Conservation (phyloP, 2,888 invertebrate species). For the Sarcophaga variegata region DNA sequence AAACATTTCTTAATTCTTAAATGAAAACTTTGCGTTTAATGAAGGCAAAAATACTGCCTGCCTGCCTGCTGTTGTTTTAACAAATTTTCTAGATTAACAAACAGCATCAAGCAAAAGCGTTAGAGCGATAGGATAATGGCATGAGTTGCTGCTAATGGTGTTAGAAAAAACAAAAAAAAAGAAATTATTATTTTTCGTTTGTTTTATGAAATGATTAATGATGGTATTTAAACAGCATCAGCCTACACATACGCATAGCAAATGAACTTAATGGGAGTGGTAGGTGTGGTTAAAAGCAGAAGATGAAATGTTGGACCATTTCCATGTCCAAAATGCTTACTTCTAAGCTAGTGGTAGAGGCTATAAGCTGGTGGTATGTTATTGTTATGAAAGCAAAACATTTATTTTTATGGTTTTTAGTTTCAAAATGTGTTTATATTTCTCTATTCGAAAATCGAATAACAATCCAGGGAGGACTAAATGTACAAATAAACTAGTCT, state of each 20-base stretch:
- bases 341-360: too few species aligned
- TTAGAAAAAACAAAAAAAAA: background rate
- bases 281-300: too few species aligned
- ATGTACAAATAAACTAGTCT: too few species aligned
- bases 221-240: background rate
- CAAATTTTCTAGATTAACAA: background rate
- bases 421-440: too few species aligned
- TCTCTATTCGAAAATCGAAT: too few species aligned
- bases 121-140: background rate
- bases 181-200: background rate
- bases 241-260: background rate
- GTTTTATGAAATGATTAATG: background rate
- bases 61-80: background rate
- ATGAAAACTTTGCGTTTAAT: background rate
- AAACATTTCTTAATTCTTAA: background rate
- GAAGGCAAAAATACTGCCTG: background rate
- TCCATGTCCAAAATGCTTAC: background rate
- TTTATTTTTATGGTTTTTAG: too few species aligned
- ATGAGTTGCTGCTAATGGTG: background rate
- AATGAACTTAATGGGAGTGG: background rate
- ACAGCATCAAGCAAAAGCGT: background rate
- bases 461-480: too few species aligned
- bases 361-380: too few species aligned
- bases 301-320: background rate
- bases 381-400: too few species aligned